Evolutionary conservation across 2,888 invertebrate species (phyloP), one percentile per base, ranked within the genome.

Genomic region (Strigamia crassipes): DNA sequence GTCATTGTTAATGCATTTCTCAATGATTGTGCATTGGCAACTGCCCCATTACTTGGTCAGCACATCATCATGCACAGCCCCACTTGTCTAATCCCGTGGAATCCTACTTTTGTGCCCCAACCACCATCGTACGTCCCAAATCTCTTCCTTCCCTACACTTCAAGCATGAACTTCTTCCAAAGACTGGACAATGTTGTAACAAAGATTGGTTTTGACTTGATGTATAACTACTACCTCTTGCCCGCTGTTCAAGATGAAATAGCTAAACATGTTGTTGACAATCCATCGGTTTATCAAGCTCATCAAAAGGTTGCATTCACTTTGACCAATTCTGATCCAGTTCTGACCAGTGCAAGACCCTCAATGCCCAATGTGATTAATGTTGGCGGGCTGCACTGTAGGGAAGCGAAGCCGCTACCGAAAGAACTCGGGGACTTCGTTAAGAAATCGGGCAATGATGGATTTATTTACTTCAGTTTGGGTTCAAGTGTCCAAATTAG

Each of bases 401-500:
- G 18, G 12, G 8, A 27, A 0, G 34, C 27, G 31, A 15, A 34
- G 5, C 77, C 77, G 8, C n/a, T 77, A n/a, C n/a, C 23, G 6
- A 27, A 27, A 8, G 77, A 79, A 5, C 42, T 42, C 2, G 79
- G 42, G 9, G 13, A 34, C 34, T n/a, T 77, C 18, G n/a, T 77
- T 21, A 18, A 21, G 13, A 31, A 73, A 21, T 73, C 73, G 21
- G 73, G 73, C 1, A 6, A 8, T 78, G 38, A 78, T 78, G 78
- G 78, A 38, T 21, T 78, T 10, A 78, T 78, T 38, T 78, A 78
- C 38, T 78, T 78, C 38, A 78, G 78, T 38, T 21, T 78, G 38
- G 78, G 78, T 15, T 34, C 31, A 12, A 38, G 2, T 34, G n/a
- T 78, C 15, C 15, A 34, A 13, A n/a, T 34, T 8, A 78, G 13